Conservation (phyloP, 2,888 invertebrate species). For the Lobophora halterata region DNA sequence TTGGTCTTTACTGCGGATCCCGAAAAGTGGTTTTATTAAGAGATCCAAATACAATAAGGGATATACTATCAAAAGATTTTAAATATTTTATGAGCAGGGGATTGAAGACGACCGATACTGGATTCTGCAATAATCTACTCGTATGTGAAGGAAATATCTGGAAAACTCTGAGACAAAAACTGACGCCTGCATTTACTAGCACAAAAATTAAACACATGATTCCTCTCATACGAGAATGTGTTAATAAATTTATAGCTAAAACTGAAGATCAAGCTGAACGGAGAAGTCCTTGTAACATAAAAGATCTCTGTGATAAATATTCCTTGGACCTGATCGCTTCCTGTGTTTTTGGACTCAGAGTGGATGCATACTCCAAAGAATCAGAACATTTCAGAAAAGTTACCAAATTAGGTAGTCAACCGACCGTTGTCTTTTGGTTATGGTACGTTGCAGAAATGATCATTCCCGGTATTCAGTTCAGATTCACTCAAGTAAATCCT, state of each 20-base stretch:
- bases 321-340: constrained; percentile 17
- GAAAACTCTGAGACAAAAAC: constrained; percentile 43
- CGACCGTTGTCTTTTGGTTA: constrained; percentile 8
- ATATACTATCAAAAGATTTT: constrained; percentile 41
- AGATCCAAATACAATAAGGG: constrained; percentile 42
- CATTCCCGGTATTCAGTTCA: constrained; percentile 10
- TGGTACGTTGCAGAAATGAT: constrained; percentile 17
- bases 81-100: constrained; percentile 41
- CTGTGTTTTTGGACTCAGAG: constrained; percentile 18
- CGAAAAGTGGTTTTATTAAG: constrained; percentile 36
- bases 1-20: constrained; percentile 40
- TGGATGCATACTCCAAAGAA: constrained; percentile 15
- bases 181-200: constrained; percentile 46
- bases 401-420: constrained; percentile 7
- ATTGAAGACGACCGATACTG: constrained; percentile 24
- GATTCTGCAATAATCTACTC: constrained; percentile 36
- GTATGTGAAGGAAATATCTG: constrained; percentile 45
- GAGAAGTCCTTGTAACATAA: constrained; percentile 9
- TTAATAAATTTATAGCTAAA: constrained; percentile 34
- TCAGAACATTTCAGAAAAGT: constrained; percentile 14
- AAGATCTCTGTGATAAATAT: constrained; percentile 13
- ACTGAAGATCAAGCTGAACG: constrained; percentile 19
- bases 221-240: constrained; percentile 40
- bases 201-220: constrained; percentile 47
- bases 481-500: constrained; percentile 9